Evolutionary conservation across 2,797 vertebrate genomes (phyloP).

Genomic region (Diceros bicornis): DNA sequence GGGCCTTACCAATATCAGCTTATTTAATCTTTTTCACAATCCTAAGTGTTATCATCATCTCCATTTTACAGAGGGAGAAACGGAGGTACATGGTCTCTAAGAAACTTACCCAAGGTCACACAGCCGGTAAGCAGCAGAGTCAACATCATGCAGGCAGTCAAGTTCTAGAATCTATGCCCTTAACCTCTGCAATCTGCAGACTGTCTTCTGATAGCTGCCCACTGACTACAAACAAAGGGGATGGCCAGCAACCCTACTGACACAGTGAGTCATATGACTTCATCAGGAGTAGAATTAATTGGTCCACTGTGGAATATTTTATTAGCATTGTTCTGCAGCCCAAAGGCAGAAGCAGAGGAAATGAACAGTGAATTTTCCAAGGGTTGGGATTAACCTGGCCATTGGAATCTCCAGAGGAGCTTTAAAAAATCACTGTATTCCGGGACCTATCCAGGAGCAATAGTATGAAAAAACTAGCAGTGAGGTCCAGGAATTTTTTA

Average conservation of each 20-base stretch:
- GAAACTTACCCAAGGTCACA: not conserved
- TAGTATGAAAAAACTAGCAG: not conserved
- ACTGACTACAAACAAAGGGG: not conserved
- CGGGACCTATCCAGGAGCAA: not conserved
- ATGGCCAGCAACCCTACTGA: not conserved
- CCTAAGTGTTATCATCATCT: not conserved
- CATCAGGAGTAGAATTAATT: not conserved
- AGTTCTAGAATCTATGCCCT: not conserved
- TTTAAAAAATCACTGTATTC: not conserved
- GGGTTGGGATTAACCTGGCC: accelerated
- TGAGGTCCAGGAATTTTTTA: not conserved
- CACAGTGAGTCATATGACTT: not conserved
- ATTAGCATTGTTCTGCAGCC: not conserved
- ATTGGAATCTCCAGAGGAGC: not conserved
- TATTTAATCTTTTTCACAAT: not conserved
- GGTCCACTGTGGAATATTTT: not conserved
- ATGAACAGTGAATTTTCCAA: not conserved
- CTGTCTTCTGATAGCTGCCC: not conserved
- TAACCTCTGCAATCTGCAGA: not conserved
- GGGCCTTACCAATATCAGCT: not conserved
- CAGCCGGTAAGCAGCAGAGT: not conserved
- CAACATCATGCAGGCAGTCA: not conserved
- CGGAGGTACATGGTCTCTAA: not conserved
- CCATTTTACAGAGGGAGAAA: not conserved
- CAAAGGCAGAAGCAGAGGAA: not conserved